Evolutionary conservation across 1,140 invertebrate genomes (phyloP), one percentile per base, ranked within the genome.

Genomic region (Drosophila simulans): DNA sequence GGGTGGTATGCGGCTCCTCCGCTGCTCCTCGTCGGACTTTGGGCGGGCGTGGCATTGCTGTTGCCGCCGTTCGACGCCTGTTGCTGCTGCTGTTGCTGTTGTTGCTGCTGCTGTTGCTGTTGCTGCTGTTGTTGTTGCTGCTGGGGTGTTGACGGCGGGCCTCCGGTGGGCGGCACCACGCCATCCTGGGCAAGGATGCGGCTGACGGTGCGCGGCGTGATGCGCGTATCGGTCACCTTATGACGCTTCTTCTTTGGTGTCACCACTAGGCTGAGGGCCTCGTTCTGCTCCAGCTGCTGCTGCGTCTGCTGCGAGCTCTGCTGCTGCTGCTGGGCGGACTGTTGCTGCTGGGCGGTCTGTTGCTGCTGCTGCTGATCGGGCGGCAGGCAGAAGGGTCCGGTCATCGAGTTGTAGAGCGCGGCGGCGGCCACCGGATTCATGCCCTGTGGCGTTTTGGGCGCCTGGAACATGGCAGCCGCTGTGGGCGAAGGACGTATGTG

Each of bases 171-270:
- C 20, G 95, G 94, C 34, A 94, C 95, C 76, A 95, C 94, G 25
- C 95, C 95, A 76, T 97, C 96, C 91, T 96, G 96, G 57, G 96
- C 96, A 62, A 98, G 92, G 63, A 98, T 96, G 68, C 97, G 94
- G 89, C 96, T 97, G 10, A 98, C 97, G 39, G 97, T 97, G 60
- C 97, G 94, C 4, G 98, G 98, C 10, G 98, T 98, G 60, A 99
- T 97, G 66, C 98, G 94, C 42, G 98, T 98, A 92, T 99, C 98
- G 13, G 98, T 99, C 59, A 99, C 97, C 95, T 99, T 99, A 92
- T 99, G 98, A 17, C 98, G 94, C 93, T 98, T 99, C 93, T 98
- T 98, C 93, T 98, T 98, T 0, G 97, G 97, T 25, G 97, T 96
- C 66, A 99, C 97, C 25, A 99, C 97, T 71, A 99, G 94, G 81